Conservation (phyloP, 2,888 invertebrate genomes). For the Cinara cedri region DNA sequence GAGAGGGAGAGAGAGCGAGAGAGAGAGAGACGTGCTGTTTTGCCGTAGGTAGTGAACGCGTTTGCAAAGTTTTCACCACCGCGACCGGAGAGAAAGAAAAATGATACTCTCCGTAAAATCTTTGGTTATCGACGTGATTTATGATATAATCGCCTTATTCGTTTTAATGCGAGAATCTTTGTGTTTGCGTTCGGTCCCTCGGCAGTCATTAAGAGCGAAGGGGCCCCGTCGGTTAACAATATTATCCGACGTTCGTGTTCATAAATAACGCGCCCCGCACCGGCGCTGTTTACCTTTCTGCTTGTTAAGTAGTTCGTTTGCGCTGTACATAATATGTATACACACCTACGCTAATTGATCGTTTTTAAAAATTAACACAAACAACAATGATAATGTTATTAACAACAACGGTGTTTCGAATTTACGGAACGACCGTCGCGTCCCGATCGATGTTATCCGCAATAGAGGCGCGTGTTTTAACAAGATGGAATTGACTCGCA, state of each 20-base stretch:
- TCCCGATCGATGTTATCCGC: too few species aligned
- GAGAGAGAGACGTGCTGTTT: too few species aligned
- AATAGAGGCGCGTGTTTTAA: too few species aligned
- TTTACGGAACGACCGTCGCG: background rate
- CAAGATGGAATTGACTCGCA: too few species aligned
- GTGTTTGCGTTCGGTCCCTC: conserved; percentile 32
- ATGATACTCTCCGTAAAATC: conserved; percentile 20
- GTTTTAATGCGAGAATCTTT: conserved; percentile 43
- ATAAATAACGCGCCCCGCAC: conserved; percentile 28
- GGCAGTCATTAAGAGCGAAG: conserved; percentile 29
- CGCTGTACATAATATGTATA: too few species aligned
- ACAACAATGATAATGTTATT: background rate
- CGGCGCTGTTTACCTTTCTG: conserved; percentile 21
- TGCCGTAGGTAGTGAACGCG: background rate
- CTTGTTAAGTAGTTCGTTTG: conserved; percentile 9
- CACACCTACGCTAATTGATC: conserved; percentile 24
- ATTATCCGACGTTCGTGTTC: conserved; percentile 1
- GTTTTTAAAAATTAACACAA: conserved; percentile 6
- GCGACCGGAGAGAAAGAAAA: conserved; percentile 8
- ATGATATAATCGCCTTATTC: conserved; percentile 29
- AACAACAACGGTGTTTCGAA: background rate
- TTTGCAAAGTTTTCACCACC: conserved; percentile 26
- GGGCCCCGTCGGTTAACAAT: conserved; percentile 48
- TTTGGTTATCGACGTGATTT: conserved; percentile 45
- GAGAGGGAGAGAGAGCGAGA: too few species aligned